phyloP scores from a whole-genome alignment of 37 sponge, comb jelly and placozoan genomes.

The Ianthella basta region DNA sequence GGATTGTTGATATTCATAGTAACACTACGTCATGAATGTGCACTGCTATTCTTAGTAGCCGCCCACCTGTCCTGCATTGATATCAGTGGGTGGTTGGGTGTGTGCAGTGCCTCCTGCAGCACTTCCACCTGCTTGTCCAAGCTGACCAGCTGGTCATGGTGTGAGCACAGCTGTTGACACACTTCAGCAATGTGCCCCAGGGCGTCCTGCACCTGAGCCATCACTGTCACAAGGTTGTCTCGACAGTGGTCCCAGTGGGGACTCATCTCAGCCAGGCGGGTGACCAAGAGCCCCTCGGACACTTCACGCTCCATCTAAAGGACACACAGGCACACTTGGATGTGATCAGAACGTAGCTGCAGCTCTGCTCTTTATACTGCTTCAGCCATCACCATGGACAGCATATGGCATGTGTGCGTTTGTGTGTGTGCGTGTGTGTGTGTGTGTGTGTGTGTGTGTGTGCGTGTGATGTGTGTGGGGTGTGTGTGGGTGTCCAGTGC shows the following conservation, averaged over 20 bases:
- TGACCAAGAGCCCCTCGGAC: conserved; percentile 73
- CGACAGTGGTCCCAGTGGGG: conserved; percentile 74
- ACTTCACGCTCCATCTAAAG: conserved; percentile 76
- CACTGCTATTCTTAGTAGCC: too few species aligned
- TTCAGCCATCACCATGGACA: too few species aligned
- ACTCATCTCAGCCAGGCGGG: conserved; percentile 67
- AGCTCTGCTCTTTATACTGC: too few species aligned
- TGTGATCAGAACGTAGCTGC: too few species aligned
- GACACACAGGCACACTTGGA: too few species aligned
- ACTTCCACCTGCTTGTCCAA: conserved; percentile 71
- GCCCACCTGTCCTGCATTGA: conserved; percentile 86
- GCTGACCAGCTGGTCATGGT: conserved; percentile 43
- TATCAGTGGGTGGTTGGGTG: conserved; percentile 82
- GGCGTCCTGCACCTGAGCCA: conserved; percentile 64
- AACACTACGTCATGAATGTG: too few species aligned
- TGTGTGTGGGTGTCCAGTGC: too few species aligned
- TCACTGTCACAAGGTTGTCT: conserved; percentile 60
- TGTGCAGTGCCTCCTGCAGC: conserved; percentile 67
- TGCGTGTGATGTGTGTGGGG: too few species aligned
- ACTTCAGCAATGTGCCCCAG: conserved; percentile 62
- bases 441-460: too few species aligned
- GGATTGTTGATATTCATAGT: too few species aligned
- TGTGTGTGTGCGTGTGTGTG: too few species aligned
- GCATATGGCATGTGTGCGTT: too few species aligned
- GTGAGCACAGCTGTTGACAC: conserved; percentile 52